phyloP scores from a whole-genome alignment of 37 sponge, comb jelly and placozoan species.

The Ianthella basta region DNA sequence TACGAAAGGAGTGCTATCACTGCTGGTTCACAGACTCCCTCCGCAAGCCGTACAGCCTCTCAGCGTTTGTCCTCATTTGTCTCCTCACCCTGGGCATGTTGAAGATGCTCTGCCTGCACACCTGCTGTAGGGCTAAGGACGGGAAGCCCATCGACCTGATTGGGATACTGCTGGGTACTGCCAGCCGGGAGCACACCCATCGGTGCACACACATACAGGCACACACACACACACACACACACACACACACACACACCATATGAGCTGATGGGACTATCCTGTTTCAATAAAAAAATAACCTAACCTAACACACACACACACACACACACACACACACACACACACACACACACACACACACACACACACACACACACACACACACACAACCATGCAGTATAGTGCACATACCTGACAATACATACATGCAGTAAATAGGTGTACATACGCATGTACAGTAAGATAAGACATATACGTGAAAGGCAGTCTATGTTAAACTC shows the following conservation, averaged over 20 bases:
- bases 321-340: too few species aligned
- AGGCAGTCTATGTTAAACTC: too few species aligned
- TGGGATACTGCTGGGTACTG: conserved; percentile 71
- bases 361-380: too few species aligned
- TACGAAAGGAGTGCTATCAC: conserved; percentile 55
- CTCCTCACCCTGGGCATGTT: conserved; percentile 73
- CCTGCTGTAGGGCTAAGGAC: conserved; percentile 67
- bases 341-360: too few species aligned
- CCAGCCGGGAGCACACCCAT: conserved; percentile 58
- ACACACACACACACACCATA: too few species aligned
- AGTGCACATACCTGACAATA: too few species aligned
- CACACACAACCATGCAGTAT: too few species aligned
- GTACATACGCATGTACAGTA: not conserved
- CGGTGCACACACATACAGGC: conserved; percentile 33
- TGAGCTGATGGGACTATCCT: too few species aligned
- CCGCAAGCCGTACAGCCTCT: conserved; percentile 50
- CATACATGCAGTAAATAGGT: too few species aligned
- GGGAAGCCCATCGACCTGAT: conserved; percentile 74
- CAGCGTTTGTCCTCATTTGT: conserved; percentile 39
- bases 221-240: not conserved
- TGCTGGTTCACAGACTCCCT: conserved; percentile 81
- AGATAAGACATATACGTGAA: not conserved
- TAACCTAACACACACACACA: too few species aligned
- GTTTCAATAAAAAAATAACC: too few species aligned
- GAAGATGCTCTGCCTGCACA: conserved; percentile 69